These are phyloP conservation scores for Aramus guarauna DNA, from an alignment of 2,113 vertebrate genomes.

Conservation along the genomic window DNA sequence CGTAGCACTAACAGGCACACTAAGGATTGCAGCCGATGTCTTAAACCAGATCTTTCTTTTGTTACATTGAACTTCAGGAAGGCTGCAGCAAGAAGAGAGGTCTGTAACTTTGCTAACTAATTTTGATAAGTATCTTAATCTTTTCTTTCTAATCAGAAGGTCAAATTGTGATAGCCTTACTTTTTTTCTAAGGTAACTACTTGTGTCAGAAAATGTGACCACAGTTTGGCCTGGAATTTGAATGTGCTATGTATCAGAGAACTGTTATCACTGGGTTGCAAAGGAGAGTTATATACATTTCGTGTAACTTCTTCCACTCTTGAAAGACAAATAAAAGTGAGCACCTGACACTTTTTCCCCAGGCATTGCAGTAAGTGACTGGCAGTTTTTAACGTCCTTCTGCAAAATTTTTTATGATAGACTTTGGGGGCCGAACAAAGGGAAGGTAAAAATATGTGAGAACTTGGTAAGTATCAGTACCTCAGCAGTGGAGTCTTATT, in stretches of 20 bases:
- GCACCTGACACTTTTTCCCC: slow-evolving; percentile 57
- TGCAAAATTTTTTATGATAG: slow-evolving; percentile 41
- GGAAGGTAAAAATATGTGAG: slow-evolving; percentile 5
- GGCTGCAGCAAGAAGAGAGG: neutral
- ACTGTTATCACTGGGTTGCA: slow-evolving; percentile 53
- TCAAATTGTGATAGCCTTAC: slow-evolving; percentile 51
- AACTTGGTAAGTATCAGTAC: slow-evolving; percentile 21
- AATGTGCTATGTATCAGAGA: slow-evolving; percentile 46
- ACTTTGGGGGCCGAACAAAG: slow-evolving; percentile 32
- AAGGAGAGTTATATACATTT: slow-evolving; percentile 66
- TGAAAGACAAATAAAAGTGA: slow-evolving; percentile 67
- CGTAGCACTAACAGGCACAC: slow-evolving; percentile 10
- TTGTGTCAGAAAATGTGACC: slow-evolving; percentile 20
- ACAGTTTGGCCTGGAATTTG: slow-evolving; percentile 50
- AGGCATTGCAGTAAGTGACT: slow-evolving; percentile 66
- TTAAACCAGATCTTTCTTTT: slow-evolving; percentile 32
- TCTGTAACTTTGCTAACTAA: slow-evolving; percentile 38
- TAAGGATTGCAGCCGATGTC: neutral
- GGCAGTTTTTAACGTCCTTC: slow-evolving; percentile 50
- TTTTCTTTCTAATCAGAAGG: slow-evolving; percentile 1
- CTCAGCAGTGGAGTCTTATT: slow-evolving; percentile 29
- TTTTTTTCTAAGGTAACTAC: slow-evolving; percentile 16
- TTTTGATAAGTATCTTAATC: slow-evolving; percentile 4
- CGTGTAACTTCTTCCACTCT: slow-evolving; percentile 56
- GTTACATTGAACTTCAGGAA: neutral